A percentile compares a stretch with the other conserved stretches of the same genome.
phyloP scores from a whole-genome alignment of 2,113 vertebrate species.

The Pantherophis guttatus region DNA sequence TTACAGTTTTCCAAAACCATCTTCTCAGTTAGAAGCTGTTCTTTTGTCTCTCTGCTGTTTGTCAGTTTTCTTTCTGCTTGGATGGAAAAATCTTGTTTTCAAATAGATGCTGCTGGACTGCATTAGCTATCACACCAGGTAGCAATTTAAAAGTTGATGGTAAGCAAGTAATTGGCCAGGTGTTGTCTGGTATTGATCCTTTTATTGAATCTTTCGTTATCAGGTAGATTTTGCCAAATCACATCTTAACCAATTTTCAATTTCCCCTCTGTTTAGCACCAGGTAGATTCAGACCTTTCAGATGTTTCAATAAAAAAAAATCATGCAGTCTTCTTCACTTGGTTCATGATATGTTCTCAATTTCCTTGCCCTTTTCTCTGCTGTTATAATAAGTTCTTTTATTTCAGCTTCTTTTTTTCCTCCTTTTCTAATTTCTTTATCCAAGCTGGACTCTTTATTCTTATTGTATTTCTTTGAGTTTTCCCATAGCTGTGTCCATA shows the following conservation, averaged over 20 bases:
- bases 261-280: background rate
- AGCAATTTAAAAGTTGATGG: background rate
- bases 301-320: background rate
- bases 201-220: background rate
- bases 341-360: background rate
- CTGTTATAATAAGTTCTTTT: background rate
- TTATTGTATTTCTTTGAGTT: background rate
- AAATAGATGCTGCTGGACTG: background rate
- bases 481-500: background rate
- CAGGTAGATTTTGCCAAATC: background rate
- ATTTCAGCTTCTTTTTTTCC: background rate
- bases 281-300: background rate
- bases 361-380: background rate
- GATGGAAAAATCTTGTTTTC: background rate
- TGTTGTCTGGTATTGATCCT: background rate
- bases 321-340: background rate
- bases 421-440: background rate
- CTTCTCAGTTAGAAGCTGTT: background rate
- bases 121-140: background rate
- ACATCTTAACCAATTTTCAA: background rate
- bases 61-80: background rate
- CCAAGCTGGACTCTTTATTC: background rate
- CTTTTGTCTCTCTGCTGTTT: background rate
- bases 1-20: background rate
- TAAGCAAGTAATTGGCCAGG: background rate